Percentiles rank a stretch among this genome's conserved stretches.
phyloP scores from a whole-genome alignment of 2,113 vertebrate species.

The Chlorodrepanis virens region DNA sequence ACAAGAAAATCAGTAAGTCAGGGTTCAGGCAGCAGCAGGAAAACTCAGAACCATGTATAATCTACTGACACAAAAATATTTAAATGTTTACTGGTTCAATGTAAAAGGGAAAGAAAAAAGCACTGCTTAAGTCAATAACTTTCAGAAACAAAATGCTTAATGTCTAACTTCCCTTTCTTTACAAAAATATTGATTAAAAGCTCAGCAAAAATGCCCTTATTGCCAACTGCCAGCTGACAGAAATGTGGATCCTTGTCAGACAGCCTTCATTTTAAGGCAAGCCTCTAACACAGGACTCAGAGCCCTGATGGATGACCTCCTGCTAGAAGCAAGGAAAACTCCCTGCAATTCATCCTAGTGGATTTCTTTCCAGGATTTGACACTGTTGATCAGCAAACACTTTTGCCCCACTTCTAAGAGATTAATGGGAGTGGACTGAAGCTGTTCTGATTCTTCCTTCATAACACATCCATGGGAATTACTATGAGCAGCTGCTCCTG shows the following conservation, averaged over 20 bases:
- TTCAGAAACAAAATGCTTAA: neutral
- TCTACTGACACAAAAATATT: neutral
- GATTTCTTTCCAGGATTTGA: slow-evolving; percentile 30
- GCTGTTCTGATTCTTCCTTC: neutral
- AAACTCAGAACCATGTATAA: neutral
- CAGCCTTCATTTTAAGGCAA: slow-evolving; percentile 23
- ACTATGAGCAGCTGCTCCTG: neutral
- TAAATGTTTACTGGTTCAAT: neutral
- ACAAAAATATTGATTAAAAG: neutral
- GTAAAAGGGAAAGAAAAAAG: neutral
- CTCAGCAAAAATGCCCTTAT: neutral
- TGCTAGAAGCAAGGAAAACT: slow-evolving; percentile 15
- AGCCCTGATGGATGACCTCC: neutral
- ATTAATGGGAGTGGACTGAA: slow-evolving; percentile 9
- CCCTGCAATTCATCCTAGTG: slow-evolving; percentile 20
- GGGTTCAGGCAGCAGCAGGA: neutral
- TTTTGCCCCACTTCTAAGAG: slow-evolving; percentile 11
- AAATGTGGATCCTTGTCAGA: slow-evolving; percentile 8
- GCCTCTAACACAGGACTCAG: neutral
- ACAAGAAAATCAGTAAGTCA: neutral
- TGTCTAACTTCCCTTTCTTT: neutral
- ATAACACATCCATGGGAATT: neutral
- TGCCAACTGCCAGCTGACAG: neutral
- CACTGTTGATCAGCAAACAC: slow-evolving; percentile 40
- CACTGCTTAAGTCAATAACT: neutral